These are phyloP conservation scores for Leptopterna dolabrata DNA, from an alignment of 2,888 invertebrate genomes.

Conservation along the genomic window DNA sequence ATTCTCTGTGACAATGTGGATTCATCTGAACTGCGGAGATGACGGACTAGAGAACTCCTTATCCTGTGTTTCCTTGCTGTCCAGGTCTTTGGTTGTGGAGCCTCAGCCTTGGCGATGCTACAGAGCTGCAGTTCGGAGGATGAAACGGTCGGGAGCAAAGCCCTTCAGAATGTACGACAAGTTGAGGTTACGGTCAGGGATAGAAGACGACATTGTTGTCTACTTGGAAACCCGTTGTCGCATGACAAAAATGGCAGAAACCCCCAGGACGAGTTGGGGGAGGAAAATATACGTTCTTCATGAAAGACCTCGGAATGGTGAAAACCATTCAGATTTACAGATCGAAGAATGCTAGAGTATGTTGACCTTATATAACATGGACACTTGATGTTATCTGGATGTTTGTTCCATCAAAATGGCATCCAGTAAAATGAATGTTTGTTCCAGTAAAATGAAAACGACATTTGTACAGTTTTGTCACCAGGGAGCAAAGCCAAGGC, in stretches of 20 bases:
- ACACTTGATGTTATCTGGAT: too few species aligned
- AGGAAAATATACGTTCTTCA: conserved; percentile 68
- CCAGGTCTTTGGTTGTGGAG: conserved; percentile 77
- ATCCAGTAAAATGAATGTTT: too few species aligned
- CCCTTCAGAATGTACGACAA: conserved; percentile 67
- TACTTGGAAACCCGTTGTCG: conserved; percentile 69
- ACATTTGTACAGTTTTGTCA: too few species aligned
- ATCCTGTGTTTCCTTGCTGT: conserved; percentile 69
- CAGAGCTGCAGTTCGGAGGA: conserved; percentile 77
- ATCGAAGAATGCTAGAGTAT: too few species aligned
- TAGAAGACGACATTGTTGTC: conserved; percentile 74
- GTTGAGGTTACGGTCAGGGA: conserved; percentile 73
- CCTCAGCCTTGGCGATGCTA: conserved; percentile 91
- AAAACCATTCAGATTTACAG: background rate
- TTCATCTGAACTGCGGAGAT: conserved; percentile 87
- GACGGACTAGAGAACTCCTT: conserved; percentile 76
- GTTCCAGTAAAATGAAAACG: too few species aligned
- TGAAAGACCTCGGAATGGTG: conserved; percentile 46
- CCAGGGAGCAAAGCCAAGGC: too few species aligned
- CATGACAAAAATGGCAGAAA: conserved; percentile 72
- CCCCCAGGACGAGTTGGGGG: conserved; percentile 75
- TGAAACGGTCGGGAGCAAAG: conserved; percentile 65
- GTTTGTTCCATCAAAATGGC: too few species aligned
- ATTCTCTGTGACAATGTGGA: conserved; percentile 92
- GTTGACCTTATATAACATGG: too few species aligned